Evolutionary conservation across 2,888 invertebrate species (phyloP).

Genomic region (Platerodrilus igneus): DNA sequence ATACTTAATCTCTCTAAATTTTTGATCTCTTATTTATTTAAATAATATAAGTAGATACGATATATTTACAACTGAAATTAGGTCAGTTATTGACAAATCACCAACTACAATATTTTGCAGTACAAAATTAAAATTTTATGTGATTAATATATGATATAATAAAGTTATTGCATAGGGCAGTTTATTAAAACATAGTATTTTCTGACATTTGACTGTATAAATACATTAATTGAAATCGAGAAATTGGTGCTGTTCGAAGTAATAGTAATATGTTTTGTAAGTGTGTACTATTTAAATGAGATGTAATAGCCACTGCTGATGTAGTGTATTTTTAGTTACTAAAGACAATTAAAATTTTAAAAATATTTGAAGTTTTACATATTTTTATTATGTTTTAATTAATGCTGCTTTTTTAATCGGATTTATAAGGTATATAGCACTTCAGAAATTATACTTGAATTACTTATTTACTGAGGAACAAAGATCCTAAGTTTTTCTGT

Average conservation of each 20-base stretch:
- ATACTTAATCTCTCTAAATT: slow-evolving; percentile 37
- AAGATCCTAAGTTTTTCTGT: too few species aligned
- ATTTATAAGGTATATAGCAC: not conserved
- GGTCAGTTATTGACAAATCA: too few species aligned
- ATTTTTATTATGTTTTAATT: slow-evolving; percentile 4
- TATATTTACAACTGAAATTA: too few species aligned
- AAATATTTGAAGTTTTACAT: slow-evolving; percentile 11
- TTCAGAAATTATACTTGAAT: too few species aligned
- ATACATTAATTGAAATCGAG: slow-evolving; percentile 9
- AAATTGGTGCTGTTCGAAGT: slow-evolving; percentile 11
- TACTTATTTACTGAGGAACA: too few species aligned
- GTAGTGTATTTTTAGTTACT: slow-evolving; percentile 25
- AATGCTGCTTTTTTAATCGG: not conserved
- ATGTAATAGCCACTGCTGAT: too few species aligned
- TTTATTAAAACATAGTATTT: slow-evolving; percentile 17
- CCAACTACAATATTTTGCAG: slow-evolving; percentile 25
- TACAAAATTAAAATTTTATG: slow-evolving; percentile 22
- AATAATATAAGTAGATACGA: too few species aligned
- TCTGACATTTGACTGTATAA: too few species aligned
- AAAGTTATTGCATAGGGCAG: slow-evolving; percentile 18
- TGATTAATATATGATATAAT: slow-evolving; percentile 14
- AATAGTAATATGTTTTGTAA: slow-evolving; percentile 16
- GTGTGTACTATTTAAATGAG: slow-evolving; percentile 22
- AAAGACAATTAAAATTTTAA: slow-evolving; percentile 19
- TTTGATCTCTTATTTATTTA: slow-evolving; percentile 23